Base-by-base conservation (phyloP, 2,113 vertebrate species). In the Atherinomorus stipes region DNA sequence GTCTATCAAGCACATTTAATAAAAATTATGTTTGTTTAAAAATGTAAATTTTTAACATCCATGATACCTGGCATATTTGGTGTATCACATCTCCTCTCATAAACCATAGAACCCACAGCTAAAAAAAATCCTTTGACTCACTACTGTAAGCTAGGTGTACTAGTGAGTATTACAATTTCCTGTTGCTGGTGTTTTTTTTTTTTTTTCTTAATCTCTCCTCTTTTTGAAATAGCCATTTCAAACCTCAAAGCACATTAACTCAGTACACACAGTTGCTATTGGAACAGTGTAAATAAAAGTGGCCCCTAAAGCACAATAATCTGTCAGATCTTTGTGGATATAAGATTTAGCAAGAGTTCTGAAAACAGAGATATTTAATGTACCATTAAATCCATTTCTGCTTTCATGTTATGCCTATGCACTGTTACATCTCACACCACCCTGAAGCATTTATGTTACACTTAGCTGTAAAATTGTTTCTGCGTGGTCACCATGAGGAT, bases 401-500 rank as follows among this genome's bases (percentile, higher is more conserved):
- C 12, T 37, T 56, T 70, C n/a, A 45, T 59, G 26, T 26, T 49
- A 34, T 51, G 15, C 6, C 12, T 52, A 1, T 54, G 26, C 2
- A 6, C 40, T 7, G 23, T 54, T 57, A 62, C 26, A 51, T 52
- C 9, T 63, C 11, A 53, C 15, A 49, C 7, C 19, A 25, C 45
- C 44, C 47, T 53, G 4, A 64, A 67, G 22, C 37, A n/a, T 47
- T 63, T 50, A 11, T 31, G 28, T 70, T 65, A 23, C 25, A 49
- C 50, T 72, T 8, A 8, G 44, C 21, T 44, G 11, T 52, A 53
- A 78, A 69, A 49, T 23, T 26, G 4, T 69, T 61, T 45, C 21
- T 64, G 45, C 22, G 57, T n/a, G 16, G 26, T 69, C 66, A 80
- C 31, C 11, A 19, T 70, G 42, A 83, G 66, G 40, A 65, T 40